Percentiles rank a stretch among this genome's conserved stretches.
Evolutionary conservation across 2,797 vertebrate genomes (phyloP).

Genomic region (Danio albolineatus): DNA sequence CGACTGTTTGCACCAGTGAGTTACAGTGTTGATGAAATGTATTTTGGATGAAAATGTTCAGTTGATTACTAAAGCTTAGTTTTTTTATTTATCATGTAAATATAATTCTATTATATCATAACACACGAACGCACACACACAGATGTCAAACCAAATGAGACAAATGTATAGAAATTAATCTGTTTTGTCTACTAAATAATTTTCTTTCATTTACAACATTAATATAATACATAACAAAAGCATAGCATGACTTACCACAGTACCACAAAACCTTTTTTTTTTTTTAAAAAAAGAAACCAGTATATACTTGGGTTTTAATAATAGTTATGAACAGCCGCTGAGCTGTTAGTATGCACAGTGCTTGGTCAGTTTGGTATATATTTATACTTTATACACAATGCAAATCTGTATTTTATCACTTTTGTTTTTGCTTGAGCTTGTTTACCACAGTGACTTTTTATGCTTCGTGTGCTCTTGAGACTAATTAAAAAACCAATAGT

Average conservation of each 20-base stretch:
- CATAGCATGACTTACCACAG: too few relatives aligned
- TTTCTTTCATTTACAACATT: too few relatives aligned
- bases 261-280: neutral
- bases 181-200: too few relatives aligned
- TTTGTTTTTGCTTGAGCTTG: neutral
- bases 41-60: neutral
- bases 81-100: too few relatives aligned
- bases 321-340: neutral
- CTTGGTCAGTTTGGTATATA: neutral
- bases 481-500: slow-evolving; percentile 15
- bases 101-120: too few relatives aligned
- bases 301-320: neutral
- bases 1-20: neutral
- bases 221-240: too few relatives aligned
- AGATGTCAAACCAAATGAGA: too few relatives aligned
- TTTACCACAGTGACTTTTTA: neutral
- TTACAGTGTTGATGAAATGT: neutral
- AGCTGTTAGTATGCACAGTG: neutral
- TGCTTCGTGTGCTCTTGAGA: neutral
- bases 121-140: too few relatives aligned
- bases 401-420: neutral
- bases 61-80: too few relatives aligned
- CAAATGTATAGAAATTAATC: too few relatives aligned
- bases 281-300: neutral
- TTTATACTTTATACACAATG: neutral